Evolutionary conservation across 2,888 invertebrate genomes (phyloP), one percentile per base, ranked within the genome.

Genomic region (Zonitis immaculata): DNA sequence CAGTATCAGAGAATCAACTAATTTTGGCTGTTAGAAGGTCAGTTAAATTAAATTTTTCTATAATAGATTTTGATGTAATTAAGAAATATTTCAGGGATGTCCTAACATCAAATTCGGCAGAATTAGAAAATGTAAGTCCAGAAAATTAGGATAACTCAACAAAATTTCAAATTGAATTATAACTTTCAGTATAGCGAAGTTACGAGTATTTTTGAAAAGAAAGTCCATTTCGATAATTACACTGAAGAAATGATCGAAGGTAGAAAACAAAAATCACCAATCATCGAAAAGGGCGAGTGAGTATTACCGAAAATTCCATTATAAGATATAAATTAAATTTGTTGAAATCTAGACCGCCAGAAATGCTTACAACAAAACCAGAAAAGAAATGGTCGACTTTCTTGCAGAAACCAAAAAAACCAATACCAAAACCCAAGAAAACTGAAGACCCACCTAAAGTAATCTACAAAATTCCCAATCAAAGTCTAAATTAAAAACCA

Each of bases 351-450:
- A 35, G 35, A 43, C 8, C 35, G 7, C 35, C 35, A 14, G 16
- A 16, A 35, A 35, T 35, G 14, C 35, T 35, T 8, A 16, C 35
- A 2, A 30, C 30, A 50, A 51, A 78, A 58, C 80, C 83, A 32
- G 79, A 81, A 60, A 82, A 80, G 62, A 82, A 83, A 62, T 86
- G 84, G 79, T 88, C 90, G 3, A 88, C 87, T 26, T 91, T 90
- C 67, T 70, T 91, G 56, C 85, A 87, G 72, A 87, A 86, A 64
- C 90, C 90, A 0, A 80, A 83, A 61, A 77, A 87, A 16, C 85
- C 88, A 0, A 80, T 83, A 58, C 88, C 88, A 0, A 64, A 63
- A 45, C 69, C 74, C 0, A 73, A 73, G 43, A 64, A 64, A 52
- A 54, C 56, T 30, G 66, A 70, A 27, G 69, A 74, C 57, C 60